A percentile compares a stretch with the other conserved stretches of the same genome.
These are phyloP conservation scores for Arnoldichthys spilopterus DNA, from an alignment of 2,797 vertebrate genomes.

Conservation along the genomic window DNA sequence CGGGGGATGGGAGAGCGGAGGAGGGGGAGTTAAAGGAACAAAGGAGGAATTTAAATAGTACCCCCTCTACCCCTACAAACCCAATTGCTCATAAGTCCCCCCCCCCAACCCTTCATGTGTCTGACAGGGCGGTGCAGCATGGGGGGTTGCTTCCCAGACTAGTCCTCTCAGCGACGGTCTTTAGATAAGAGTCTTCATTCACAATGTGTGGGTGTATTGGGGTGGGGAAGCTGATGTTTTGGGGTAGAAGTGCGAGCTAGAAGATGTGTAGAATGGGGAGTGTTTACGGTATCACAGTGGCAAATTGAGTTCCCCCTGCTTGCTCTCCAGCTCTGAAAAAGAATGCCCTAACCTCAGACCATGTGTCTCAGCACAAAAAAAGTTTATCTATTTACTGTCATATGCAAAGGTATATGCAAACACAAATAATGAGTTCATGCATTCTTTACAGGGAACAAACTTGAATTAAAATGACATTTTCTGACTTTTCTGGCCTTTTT, in stretches of 20 bases:
- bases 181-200: conserved; percentile 58
- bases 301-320: conserved; percentile 39
- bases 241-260: conserved; percentile 43
- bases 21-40: conserved; percentile 62
- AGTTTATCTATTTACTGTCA: too few relatives aligned
- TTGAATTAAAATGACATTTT: too few relatives aligned
- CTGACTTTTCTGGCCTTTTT: too few relatives aligned
- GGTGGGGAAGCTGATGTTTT: conserved; percentile 41
- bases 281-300: conserved; percentile 54
- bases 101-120: conserved; percentile 63
- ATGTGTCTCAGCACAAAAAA: conserved; percentile 27
- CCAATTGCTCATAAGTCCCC: conserved; percentile 51
- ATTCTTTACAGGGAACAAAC: too few relatives aligned
- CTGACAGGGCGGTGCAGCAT: conserved; percentile 66
- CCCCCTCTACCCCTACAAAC: conserved; percentile 38
- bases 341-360: conserved; percentile 2
- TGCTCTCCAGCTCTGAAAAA: conserved; percentile 32
- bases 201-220: conserved; percentile 39
- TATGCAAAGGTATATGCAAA: too few relatives aligned
- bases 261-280: conserved; percentile 38
- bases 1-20: conserved; percentile 43
- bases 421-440: too few relatives aligned
- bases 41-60: conserved; percentile 70
- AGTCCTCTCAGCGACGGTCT: conserved; percentile 47
- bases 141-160: conserved; percentile 46